Conservation (phyloP, 2,113 vertebrate genomes). For the Dromas ardeola region DNA sequence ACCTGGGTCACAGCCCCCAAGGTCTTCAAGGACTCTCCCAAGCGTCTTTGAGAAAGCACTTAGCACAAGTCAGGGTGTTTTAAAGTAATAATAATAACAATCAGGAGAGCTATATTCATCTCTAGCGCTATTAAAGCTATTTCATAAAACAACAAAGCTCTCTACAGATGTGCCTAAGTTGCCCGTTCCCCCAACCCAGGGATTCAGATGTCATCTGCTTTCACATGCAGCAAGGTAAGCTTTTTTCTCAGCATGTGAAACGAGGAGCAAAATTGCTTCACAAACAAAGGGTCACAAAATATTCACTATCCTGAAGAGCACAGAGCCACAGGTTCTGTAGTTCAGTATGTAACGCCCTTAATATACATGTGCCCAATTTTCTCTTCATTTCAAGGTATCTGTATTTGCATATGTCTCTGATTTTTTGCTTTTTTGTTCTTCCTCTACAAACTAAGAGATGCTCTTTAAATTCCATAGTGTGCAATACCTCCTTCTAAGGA, state of each 20-base stretch:
- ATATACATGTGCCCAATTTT: neutral
- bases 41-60: neutral
- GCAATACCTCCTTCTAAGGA: constrained; percentile 6
- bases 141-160: neutral
- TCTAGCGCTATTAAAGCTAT: neutral
- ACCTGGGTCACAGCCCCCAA: neutral
- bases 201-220: neutral
- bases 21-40: neutral
- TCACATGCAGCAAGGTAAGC: neutral
- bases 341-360: neutral
- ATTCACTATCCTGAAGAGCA: neutral
- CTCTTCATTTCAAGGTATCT: neutral
- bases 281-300: neutral
- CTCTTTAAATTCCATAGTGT: neutral
- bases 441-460: neutral
- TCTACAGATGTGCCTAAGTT: neutral
- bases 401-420: neutral
- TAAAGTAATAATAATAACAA: neutral
- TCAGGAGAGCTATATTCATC: neutral
- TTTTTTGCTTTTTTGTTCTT: neutral
- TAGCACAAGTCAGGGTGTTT: neutral
- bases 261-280: neutral
- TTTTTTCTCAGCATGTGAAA: neutral
- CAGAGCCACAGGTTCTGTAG: neutral
- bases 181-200: neutral